phyloP scores from a whole-genome alignment of 2,888 invertebrate species.

The Perithous albicinctus region DNA sequence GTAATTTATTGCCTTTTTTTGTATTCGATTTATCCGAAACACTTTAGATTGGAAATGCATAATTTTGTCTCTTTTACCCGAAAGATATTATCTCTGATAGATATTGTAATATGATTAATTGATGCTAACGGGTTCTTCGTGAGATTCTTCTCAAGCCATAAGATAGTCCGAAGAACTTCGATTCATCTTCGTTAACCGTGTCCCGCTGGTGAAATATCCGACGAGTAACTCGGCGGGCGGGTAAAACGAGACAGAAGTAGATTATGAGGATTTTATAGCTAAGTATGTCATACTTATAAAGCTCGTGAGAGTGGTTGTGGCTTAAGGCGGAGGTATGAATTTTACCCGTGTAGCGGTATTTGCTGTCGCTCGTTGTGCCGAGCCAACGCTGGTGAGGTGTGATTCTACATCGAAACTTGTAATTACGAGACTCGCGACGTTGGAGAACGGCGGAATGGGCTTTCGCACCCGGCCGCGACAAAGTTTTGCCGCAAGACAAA shows the following conservation, averaged over 20 bases:
- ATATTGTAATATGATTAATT: constrained; percentile 34
- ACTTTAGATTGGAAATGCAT: background rate
- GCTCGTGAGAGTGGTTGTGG: constrained; percentile 14
- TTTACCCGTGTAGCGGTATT: background rate
- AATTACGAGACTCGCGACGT: constrained; percentile 42
- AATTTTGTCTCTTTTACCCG: background rate
- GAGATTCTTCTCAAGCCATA: background rate
- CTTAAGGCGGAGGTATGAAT: constrained; percentile 3
- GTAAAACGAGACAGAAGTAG: constrained; percentile 41
- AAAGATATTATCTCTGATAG: background rate
- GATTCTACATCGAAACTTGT: constrained; percentile 57
- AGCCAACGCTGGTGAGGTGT: constrained; percentile 8
- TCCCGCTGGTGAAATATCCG: constrained; percentile 20
- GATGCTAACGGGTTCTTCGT: background rate
- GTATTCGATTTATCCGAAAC: background rate
- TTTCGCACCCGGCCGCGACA: constrained; percentile 63
- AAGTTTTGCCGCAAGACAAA: constrained; percentile 58
- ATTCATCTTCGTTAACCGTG: constrained; percentile 62
- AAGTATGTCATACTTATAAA: constrained; percentile 46
- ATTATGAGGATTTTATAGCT: constrained; percentile 41
- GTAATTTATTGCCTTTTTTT: no score
- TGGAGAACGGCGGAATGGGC: constrained; percentile 30
- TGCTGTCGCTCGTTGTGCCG: constrained; percentile 8
- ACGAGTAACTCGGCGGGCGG: constrained; percentile 25
- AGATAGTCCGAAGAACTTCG: constrained; percentile 47